These are phyloP conservation scores for Sabatieria punctata DNA, from an alignment of 2,888 invertebrate species.

Conservation along the genomic window DNA sequence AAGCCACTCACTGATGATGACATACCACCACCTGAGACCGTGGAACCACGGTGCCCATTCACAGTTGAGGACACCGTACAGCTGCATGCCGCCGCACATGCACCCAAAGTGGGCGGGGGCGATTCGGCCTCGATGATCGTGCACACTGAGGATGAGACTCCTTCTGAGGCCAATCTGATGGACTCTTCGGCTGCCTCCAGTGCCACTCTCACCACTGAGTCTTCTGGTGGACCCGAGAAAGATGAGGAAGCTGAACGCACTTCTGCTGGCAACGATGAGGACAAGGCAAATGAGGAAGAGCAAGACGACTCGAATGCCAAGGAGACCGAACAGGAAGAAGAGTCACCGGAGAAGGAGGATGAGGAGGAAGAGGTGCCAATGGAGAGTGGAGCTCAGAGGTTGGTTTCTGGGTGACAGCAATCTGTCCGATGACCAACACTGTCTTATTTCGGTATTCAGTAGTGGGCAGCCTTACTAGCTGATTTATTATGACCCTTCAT, in stretches of 20 bases:
- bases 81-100: slow-evolving; percentile 15
- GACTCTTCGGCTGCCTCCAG: slow-evolving; percentile 3
- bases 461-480: too few relatives aligned
- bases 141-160: slow-evolving; percentile 30
- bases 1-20: too few relatives aligned
- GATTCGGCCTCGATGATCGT: slow-evolving; percentile 34
- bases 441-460: too few relatives aligned
- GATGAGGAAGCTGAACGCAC: slow-evolving; percentile 6
- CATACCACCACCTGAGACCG: slow-evolving; percentile 9
- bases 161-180: slow-evolving; percentile 6
- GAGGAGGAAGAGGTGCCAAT: not conserved
- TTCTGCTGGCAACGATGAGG: slow-evolving; percentile 12
- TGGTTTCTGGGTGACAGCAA: too few relatives aligned
- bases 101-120: slow-evolving; percentile 9
- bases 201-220: not conserved
- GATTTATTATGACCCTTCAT: too few relatives aligned
- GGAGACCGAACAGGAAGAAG: not conserved
- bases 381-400: too few relatives aligned
- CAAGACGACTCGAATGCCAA: slow-evolving; percentile 4
- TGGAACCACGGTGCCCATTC: slow-evolving; percentile 15
- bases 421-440: too few relatives aligned
- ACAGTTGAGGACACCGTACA: slow-evolving; percentile 24
- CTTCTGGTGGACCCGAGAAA: slow-evolving; percentile 9
- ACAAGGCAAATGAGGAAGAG: slow-evolving; percentile 11
- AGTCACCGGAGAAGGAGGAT: not conserved